Base-by-base conservation (phyloP, 2,888 invertebrate genomes). In the Quadriops clusia region DNA sequence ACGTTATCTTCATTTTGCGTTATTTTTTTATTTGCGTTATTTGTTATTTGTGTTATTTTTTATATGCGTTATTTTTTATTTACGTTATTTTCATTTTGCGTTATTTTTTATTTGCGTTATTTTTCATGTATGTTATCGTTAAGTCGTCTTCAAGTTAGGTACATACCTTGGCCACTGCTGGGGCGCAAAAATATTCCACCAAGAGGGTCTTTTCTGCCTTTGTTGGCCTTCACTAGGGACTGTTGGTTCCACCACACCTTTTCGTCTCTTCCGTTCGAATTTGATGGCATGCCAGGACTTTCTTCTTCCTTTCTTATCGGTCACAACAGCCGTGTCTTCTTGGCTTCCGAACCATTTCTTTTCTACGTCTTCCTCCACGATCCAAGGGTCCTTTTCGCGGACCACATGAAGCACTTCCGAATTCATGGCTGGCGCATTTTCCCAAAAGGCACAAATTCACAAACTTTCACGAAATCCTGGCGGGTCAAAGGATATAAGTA, bases 161-260 rank as follows among this genome's bases (percentile, higher is more conserved):
- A 33, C 36, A 22, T 57, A 79, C 78, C 78, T 79, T 65, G 72
- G 66, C 67, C 72, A 71, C 50, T 75, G 77, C 47, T 86, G 84
- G 28, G 81, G 78, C 24, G 80, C 77, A 55, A 86, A 84, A 40
- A 85, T 82, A 58, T 84, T 85, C 86, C 86, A 87, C 86, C 86
- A 87, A 20, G 84, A 85, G 20, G 78, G 54, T 47, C 46, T 57
- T 38, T 14, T 52, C 17, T 60, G 38, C 47, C 58, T 43, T 56
- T 65, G 44, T 54, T 34, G 33, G 13, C 37, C 28, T 4, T 33
- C 17, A 13, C 18, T 23, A 11, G 34, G 41, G n/a, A 42, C 47
- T 15, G 45, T 38, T 27, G 50, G 49, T 7, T 53, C 51, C 5
- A 53, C 53, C 4, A 56, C 54, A 31, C 60, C 59, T 47, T 60